Base-by-base conservation (phyloP, 2,797 vertebrate species). In the Lithobates pipiens region DNA sequence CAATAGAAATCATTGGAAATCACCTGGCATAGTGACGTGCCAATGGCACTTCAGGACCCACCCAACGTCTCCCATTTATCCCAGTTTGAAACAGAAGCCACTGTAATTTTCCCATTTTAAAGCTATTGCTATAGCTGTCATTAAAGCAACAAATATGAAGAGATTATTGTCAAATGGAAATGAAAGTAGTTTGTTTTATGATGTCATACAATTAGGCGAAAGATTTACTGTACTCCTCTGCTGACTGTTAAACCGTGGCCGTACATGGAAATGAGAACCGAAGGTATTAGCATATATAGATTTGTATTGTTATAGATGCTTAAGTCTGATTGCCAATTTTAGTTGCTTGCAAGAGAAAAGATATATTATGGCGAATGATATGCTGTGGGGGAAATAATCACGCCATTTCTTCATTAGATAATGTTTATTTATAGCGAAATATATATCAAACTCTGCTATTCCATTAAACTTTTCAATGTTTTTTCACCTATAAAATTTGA, bases 401-500 rank as follows among this genome's bases (percentile, higher is more conserved):
- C 86, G 88, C 94, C 90, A 89, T 93, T 94, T 94, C 92, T 94
- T 94, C 92, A 93, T 94, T 93, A 94, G 93, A 93, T 89, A 89
- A 94, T 92, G 92, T 92, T 93, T 94, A 94, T 94, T 95, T 95
- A 93, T 93, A 90, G 90, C 90, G 89, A 89, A 91, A 90, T 91
- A 90, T 93, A 93, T 92, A 92, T 93, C 91, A 91, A 92, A 90
- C 91, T 94, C 91, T 90, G 91, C 92, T 93, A 89, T 91, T 92
- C 89, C 93, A 93, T 93, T 94, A 91, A 93, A 92, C 91, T 93
- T 95, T 93, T 95, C 90, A 94, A 93, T 94, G 92, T 92, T 92
- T 94, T 85, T 94, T 94, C 94, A 94, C 93, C 93, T 93, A 93
- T 93, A 94, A 94, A 95, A 95, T 92, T 92, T 94, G 92, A 94